Percentiles rank a stretch among this genome's conserved stretches.
These are phyloP conservation scores for Podiceps cristatus DNA, from an alignment of 2,113 vertebrate species.

Conservation along the genomic window DNA sequence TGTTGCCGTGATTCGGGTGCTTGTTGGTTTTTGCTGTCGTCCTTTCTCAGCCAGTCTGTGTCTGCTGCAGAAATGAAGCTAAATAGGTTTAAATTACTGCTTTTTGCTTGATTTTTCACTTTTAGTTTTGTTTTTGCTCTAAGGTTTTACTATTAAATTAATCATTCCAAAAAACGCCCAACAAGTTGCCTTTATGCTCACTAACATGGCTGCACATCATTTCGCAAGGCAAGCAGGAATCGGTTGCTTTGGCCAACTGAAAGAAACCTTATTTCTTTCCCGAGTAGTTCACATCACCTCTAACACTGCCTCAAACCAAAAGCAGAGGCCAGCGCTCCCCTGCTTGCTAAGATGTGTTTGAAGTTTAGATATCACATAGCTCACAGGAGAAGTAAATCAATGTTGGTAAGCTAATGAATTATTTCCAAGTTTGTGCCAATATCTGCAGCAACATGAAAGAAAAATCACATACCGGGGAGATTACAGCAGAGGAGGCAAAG, in stretches of 20 bases:
- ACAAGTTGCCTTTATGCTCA: background rate
- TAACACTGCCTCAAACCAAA: background rate
- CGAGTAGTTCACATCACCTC: background rate
- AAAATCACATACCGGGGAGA: constrained; percentile 71
- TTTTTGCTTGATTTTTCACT: background rate
- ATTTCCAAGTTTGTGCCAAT: constrained; percentile 77
- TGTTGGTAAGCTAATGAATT: constrained; percentile 79
- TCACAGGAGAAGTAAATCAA: constrained; percentile 74
- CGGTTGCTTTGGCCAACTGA: background rate
- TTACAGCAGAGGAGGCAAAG: constrained; percentile 60
- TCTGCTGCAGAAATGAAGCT: background rate
- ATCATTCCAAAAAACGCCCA: background rate
- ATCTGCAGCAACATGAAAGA: constrained; percentile 80
- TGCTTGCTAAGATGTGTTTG: constrained; percentile 20
- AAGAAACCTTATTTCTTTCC: background rate
- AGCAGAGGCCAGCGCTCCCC: background rate
- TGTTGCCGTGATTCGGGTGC: background rate
- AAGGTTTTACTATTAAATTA: background rate
- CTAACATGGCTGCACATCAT: background rate
- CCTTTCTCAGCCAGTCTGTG: background rate
- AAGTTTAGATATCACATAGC: constrained; percentile 42
- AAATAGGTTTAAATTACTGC: background rate
- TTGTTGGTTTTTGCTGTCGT: background rate
- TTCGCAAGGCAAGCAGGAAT: background rate
- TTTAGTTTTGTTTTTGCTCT: background rate